phyloP scores from a whole-genome alignment of 2,888 invertebrate genomes.

The Plemyria rubiginata region DNA sequence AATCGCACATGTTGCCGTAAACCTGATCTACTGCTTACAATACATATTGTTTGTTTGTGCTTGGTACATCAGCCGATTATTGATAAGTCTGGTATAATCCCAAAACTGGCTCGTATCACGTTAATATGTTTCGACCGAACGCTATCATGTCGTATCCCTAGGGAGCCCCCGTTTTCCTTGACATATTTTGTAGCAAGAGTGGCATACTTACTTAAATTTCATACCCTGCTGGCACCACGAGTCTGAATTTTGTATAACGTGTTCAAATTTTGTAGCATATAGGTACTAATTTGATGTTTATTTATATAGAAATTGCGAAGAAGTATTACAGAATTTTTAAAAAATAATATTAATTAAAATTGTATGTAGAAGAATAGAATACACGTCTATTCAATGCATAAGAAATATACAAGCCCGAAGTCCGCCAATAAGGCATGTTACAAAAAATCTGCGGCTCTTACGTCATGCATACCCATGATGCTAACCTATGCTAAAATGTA shows the following conservation, averaged over 20 bases:
- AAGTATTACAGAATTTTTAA: no score
- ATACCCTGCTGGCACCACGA: background rate
- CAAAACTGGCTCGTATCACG: slow-evolving; percentile 28
- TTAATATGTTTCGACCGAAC: slow-evolving; percentile 26
- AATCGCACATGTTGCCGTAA: background rate
- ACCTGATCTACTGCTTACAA: slow-evolving; percentile 6
- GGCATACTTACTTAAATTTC: background rate
- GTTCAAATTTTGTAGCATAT: background rate
- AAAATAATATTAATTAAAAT: no score
- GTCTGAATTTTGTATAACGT: background rate
- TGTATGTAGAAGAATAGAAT: no score
- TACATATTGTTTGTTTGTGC: slow-evolving; percentile 6
- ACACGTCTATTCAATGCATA: no score
- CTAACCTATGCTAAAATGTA: no score
- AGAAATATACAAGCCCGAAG: no score
- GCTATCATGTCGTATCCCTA: slow-evolving; percentile 15
- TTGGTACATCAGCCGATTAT: slow-evolving; percentile 35
- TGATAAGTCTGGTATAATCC: slow-evolving; percentile 41
- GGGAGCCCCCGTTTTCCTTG: slow-evolving; percentile 18
- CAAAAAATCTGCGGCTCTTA: no score
- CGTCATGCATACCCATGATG: no score
- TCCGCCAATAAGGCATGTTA: no score
- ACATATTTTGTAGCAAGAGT: slow-evolving; percentile 14
- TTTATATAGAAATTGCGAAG: no score
- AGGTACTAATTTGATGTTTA: no score